Evolutionary conservation across 2,797 vertebrate genomes (phyloP).

Genomic region (Girardinus metallicus): DNA sequence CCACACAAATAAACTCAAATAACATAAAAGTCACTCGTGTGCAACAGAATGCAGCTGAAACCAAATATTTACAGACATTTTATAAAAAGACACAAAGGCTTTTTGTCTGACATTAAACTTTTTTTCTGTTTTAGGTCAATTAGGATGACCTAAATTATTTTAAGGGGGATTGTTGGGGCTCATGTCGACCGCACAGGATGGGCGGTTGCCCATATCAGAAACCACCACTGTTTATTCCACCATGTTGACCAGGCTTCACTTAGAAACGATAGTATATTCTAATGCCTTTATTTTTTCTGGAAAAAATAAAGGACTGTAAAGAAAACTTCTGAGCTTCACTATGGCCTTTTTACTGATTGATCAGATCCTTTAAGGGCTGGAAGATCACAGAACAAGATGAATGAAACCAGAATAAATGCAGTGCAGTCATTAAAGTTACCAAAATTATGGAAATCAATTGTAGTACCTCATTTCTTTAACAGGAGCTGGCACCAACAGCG

Average conservation of each 20-base stretch:
- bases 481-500: neutral
- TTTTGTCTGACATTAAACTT: neutral
- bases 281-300: too few species aligned
- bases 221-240: too few species aligned
- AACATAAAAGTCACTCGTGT: neutral
- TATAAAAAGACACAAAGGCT: neutral
- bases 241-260: too few species aligned
- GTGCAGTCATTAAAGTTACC: neutral
- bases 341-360: neutral
- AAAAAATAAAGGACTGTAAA: too few species aligned
- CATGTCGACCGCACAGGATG: too few species aligned
- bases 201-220: too few species aligned
- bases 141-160: neutral
- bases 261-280: too few species aligned
- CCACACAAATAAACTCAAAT: neutral
- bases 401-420: neutral
- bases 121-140: neutral
- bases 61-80: neutral
- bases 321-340: too few species aligned
- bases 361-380: neutral
- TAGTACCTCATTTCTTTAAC: neutral
- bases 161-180: too few species aligned
- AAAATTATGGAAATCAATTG: neutral
- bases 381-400: neutral
- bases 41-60: neutral